These are phyloP conservation scores for Papilio machaon DNA, from an alignment of 1,140 invertebrate genomes.

Conservation along the genomic window DNA sequence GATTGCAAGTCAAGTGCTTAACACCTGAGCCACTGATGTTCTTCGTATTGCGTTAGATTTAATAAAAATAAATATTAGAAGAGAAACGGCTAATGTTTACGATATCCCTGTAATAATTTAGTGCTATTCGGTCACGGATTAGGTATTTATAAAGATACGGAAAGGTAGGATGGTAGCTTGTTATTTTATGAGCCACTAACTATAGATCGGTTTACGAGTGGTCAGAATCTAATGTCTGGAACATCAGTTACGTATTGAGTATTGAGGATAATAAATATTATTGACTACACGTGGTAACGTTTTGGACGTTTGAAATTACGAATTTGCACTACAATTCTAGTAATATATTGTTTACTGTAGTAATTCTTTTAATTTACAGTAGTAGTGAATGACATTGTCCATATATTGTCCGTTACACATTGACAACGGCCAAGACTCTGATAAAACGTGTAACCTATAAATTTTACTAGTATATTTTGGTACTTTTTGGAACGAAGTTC, in stretches of 20 bases:
- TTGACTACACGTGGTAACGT: background rate
- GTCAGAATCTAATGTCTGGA: slow-evolving; percentile 27
- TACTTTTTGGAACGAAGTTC: too few relatives aligned
- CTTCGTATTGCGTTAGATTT: slow-evolving; percentile 50
- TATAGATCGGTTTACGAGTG: slow-evolving; percentile 29
- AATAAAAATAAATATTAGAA: slow-evolving; percentile 76
- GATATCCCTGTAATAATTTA: slow-evolving; percentile 71
- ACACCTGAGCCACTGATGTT: too few relatives aligned
- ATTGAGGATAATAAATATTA: slow-evolving; percentile 31
- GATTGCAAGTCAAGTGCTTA: too few relatives aligned
- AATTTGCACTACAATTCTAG: background rate
- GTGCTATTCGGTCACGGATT: slow-evolving; percentile 59
- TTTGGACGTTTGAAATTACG: background rate
- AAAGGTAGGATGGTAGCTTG: slow-evolving; percentile 37
- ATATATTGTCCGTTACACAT: too few relatives aligned
- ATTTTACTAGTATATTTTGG: too few relatives aligned
- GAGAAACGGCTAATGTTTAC: slow-evolving; percentile 64
- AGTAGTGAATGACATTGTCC: too few relatives aligned
- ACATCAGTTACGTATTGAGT: slow-evolving; percentile 24
- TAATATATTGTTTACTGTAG: background rate
- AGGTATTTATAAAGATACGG: slow-evolving; percentile 71
- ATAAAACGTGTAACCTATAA: too few relatives aligned
- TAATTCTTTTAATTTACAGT: too few relatives aligned
- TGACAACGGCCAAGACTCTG: too few relatives aligned
- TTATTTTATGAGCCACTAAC: slow-evolving; percentile 32